Evolutionary conservation across 1,140 invertebrate species (phyloP).

Genomic region (Harpegnathos saltator): DNA sequence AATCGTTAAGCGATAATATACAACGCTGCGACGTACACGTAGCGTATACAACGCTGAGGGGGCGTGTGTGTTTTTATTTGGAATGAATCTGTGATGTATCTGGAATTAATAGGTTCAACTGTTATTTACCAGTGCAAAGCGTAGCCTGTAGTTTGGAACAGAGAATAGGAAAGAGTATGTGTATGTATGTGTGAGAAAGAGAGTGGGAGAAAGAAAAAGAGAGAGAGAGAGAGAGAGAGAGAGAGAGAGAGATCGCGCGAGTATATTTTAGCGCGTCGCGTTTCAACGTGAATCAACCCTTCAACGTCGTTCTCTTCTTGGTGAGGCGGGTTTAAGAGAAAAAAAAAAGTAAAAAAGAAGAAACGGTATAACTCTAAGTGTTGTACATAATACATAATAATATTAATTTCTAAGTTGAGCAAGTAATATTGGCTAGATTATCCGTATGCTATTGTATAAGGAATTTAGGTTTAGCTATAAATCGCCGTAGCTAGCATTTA

Average conservation of each 20-base stretch:
- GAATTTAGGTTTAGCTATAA: slow-evolving; percentile 81
- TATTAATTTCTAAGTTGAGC: slow-evolving; percentile 83
- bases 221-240: slow-evolving; percentile 43
- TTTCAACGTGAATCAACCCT: slow-evolving; percentile 49
- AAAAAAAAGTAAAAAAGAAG: slow-evolving; percentile 74
- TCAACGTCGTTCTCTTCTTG: slow-evolving; percentile 70
- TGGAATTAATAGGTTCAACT: slow-evolving; percentile 72
- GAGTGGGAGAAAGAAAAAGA: slow-evolving; percentile 47
- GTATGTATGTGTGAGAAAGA: neutral
- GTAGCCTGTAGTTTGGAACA: slow-evolving; percentile 40
- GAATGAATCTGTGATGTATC: slow-evolving; percentile 82
- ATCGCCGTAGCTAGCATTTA: slow-evolving; percentile 84
- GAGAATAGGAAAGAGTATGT: neutral
- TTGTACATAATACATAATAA: slow-evolving; percentile 86
- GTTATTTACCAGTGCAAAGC: slow-evolving; percentile 77
- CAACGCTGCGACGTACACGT: no score
- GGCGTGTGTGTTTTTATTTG: slow-evolving; percentile 85
- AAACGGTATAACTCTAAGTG: slow-evolving; percentile 79
- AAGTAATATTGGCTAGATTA: slow-evolving; percentile 84
- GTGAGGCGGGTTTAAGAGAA: slow-evolving; percentile 79
- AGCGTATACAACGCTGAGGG: slow-evolving; percentile 73
- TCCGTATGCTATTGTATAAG: slow-evolving; percentile 67
- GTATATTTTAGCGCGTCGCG: slow-evolving; percentile 25
- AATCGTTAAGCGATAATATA: slow-evolving; percentile 80
- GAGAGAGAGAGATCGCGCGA: slow-evolving; percentile 20